Percentiles rank a stretch among this genome's conserved stretches.
These are phyloP conservation scores for Bombyx mandarina DNA, from an alignment of 1,140 invertebrate species.

Conservation along the genomic window DNA sequence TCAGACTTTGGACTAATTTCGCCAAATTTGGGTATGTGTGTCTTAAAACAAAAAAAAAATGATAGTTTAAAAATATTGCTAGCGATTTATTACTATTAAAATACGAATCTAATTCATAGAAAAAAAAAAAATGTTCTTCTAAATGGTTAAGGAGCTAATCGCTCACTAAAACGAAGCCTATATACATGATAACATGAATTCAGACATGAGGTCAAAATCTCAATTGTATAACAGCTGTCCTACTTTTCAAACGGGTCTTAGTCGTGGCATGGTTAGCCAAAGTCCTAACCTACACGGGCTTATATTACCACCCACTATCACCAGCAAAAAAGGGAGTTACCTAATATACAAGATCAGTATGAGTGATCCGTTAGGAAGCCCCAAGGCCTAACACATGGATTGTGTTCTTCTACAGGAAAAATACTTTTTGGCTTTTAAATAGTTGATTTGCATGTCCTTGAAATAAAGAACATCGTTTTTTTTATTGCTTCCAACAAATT, in stretches of 20 bases:
- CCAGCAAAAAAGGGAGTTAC: no score
- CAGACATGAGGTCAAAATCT: background rate
- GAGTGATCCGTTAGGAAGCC: no score
- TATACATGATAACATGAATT: background rate
- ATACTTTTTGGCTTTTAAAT: background rate
- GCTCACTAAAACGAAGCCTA: background rate
- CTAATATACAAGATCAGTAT: no score
- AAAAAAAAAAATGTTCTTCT: background rate
- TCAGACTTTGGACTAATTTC: constrained; percentile 71
- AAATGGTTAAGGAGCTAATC: background rate
- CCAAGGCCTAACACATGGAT: no score
- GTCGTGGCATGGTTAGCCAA: no score
- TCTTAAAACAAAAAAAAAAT: background rate
- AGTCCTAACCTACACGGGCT: no score
- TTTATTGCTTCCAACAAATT: background rate
- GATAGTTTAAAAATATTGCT: background rate
- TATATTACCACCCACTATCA: no score
- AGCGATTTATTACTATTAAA: background rate
- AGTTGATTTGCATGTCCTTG: background rate
- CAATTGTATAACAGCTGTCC: background rate
- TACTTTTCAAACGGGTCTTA: no score
- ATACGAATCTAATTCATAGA: background rate
- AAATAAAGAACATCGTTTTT: background rate
- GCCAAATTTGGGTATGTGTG: constrained; percentile 65
- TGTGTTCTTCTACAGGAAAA: no score